phyloP scores from a whole-genome alignment of 2,113 vertebrate species.

The Pachypanchax playfairii region DNA sequence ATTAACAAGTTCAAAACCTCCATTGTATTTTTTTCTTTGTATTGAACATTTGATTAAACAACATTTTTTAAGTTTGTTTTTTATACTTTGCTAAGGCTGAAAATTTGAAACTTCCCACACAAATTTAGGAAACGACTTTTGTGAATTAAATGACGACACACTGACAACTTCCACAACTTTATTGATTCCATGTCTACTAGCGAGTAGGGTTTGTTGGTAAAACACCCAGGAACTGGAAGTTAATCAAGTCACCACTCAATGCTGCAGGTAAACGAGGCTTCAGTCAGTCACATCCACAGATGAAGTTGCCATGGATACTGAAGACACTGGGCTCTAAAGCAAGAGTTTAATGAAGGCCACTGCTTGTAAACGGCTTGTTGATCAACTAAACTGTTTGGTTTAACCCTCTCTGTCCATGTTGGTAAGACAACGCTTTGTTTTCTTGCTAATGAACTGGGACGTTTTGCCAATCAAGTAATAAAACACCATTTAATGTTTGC shows the following conservation, averaged over 20 bases:
- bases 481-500: conserved; percentile 51
- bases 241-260: conserved; percentile 33
- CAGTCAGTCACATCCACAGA: conserved; percentile 33
- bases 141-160: too few relatives aligned
- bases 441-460: conserved; percentile 32
- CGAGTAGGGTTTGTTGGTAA: conserved; percentile 48
- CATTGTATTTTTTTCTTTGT: conserved; percentile 78
- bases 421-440: too few relatives aligned
- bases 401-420: conserved; percentile 34
- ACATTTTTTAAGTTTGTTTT: conserved; percentile 47
- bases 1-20: conserved; percentile 56
- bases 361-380: conserved; percentile 51
- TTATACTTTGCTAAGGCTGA: too few relatives aligned
- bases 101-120: conserved; percentile 33
- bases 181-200: conserved; percentile 67
- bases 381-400: conserved; percentile 37
- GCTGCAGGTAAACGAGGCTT: conserved; percentile 22
- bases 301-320: conserved; percentile 40
- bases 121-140: too few relatives aligned
- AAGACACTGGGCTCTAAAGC: conserved; percentile 52
- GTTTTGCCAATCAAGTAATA: conserved; percentile 52
- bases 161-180: conserved; percentile 78
- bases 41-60: conserved; percentile 82
- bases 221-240: conserved; percentile 59
- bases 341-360: conserved; percentile 67